These are phyloP conservation scores for Chaenogobius annularis DNA, from an alignment of 2,113 vertebrate species.

Conservation along the genomic window DNA sequence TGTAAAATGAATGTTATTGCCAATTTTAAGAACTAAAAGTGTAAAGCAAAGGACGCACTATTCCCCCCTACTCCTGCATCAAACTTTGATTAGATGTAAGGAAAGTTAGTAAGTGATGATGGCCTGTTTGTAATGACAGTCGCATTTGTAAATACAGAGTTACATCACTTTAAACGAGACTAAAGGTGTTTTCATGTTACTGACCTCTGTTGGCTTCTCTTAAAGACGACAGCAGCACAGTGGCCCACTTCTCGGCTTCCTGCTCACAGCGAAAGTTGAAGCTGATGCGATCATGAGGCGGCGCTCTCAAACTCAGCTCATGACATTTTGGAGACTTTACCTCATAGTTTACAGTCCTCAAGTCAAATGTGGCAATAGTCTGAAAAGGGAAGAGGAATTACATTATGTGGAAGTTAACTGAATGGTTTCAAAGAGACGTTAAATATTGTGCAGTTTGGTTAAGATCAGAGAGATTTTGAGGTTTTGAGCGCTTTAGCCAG, in stretches of 20 bases:
- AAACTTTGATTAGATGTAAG: neutral
- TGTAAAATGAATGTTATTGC: neutral
- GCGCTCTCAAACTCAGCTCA: constrained; percentile 67
- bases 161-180: neutral
- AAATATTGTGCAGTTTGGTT: too few relatives aligned
- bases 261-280: constrained; percentile 81
- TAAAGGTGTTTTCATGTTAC: neutral
- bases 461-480: too few relatives aligned
- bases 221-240: constrained; percentile 80
- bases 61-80: neutral
- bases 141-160: neutral
- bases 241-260: constrained; percentile 86
- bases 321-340: constrained; percentile 78
- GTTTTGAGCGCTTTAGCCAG: too few relatives aligned
- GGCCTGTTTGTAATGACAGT: neutral
- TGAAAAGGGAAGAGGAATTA: constrained; percentile 30
- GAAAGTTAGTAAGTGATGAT: neutral
- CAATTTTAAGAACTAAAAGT: neutral
- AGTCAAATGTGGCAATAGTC: constrained; percentile 77
- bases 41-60: neutral
- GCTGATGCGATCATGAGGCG: constrained; percentile 69
- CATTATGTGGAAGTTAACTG: neutral
- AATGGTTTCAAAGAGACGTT: neutral
- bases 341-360: constrained; percentile 75
- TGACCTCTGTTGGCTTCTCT: constrained; percentile 82